Evolutionary conservation across 2,797 vertebrate genomes (phyloP).

Genomic region (Hypotaenidia okinawae): DNA sequence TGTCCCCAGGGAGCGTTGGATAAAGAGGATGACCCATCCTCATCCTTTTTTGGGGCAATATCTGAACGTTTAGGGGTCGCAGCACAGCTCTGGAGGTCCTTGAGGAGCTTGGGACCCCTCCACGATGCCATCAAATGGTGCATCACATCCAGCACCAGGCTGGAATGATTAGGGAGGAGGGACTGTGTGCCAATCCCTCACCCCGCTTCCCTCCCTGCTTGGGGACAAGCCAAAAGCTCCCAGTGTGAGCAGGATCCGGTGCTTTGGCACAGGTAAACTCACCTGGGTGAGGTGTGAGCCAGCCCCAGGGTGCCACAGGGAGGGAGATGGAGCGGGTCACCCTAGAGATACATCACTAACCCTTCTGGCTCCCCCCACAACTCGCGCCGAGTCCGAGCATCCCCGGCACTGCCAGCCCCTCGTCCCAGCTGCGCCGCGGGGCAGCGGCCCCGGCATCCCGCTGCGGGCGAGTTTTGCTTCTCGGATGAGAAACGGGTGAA

Average conservation of each 20-base stretch:
- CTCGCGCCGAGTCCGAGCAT: no score
- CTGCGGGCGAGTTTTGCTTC: not conserved
- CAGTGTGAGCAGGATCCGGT: not conserved
- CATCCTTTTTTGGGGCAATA: fast-evolving
- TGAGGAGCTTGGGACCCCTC: not conserved
- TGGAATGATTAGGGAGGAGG: conserved; percentile 55
- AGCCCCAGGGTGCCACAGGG: not conserved
- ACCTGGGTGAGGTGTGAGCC: fast-evolving
- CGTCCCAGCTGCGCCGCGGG: no score
- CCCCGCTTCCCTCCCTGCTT: not conserved
- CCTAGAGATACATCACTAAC: not conserved
- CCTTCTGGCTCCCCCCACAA: not conserved
- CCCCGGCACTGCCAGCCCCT: no score
- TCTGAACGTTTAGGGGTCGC: not conserved
- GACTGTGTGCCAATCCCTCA: not conserved
- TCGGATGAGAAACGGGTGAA: not conserved
- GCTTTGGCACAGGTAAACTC: not conserved
- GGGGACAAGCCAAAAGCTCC: not conserved
- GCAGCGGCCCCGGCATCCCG: no score
- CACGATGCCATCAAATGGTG: conserved; percentile 10
- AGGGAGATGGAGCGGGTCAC: not conserved
- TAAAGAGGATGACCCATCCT: not conserved
- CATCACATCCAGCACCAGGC: not conserved
- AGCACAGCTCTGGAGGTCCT: not conserved
- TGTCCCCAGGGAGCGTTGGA: not conserved